These are phyloP conservation scores for Gadus chalcogrammus DNA, from an alignment of 2,113 vertebrate species.

Conservation along the genomic window DNA sequence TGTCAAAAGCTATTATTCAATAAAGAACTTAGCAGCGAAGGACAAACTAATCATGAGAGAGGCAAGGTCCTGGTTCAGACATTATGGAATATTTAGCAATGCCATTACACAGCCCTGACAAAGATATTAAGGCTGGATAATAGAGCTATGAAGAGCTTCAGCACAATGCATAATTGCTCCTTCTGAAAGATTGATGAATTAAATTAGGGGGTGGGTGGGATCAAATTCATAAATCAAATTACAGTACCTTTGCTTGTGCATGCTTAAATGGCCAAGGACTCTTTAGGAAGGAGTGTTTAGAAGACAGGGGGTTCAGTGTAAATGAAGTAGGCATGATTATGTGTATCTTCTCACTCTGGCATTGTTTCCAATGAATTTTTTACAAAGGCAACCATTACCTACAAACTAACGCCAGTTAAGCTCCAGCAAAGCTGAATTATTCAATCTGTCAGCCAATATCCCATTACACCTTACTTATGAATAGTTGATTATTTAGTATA, in stretches of 20 bases:
- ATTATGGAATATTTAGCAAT: slow-evolving; percentile 71
- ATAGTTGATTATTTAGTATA: slow-evolving; percentile 97
- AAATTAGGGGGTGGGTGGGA: slow-evolving; percentile 74
- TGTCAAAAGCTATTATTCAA: slow-evolving; percentile 54
- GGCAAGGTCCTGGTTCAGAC: slow-evolving; percentile 40
- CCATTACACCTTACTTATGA: slow-evolving; percentile 88
- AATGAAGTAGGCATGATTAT: slow-evolving; percentile 75
- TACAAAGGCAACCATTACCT: slow-evolving; percentile 80
- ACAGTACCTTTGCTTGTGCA: slow-evolving; percentile 67
- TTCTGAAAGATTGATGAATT: slow-evolving; percentile 78
- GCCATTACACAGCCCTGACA: slow-evolving; percentile 68
- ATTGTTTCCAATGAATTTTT: slow-evolving; percentile 83
- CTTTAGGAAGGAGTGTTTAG: slow-evolving; percentile 54
- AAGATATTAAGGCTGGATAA: slow-evolving; percentile 66
- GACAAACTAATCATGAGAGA: slow-evolving; percentile 48
- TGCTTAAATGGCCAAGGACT: slow-evolving; percentile 57
- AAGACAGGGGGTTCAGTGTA: slow-evolving; percentile 51
- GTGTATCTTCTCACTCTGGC: slow-evolving; percentile 71
- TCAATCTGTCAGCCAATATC: slow-evolving; percentile 87
- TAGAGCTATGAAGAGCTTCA: slow-evolving; percentile 58
- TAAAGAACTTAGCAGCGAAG: slow-evolving; percentile 40
- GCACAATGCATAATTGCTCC: slow-evolving; percentile 74
- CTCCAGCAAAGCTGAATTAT: slow-evolving; percentile 91
- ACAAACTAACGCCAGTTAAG: slow-evolving; percentile 81
- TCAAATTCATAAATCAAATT: slow-evolving; percentile 81